Evolutionary conservation across 2,888 invertebrate genomes (phyloP), one percentile per base, ranked within the genome.

Genomic region (Pyrochroa serraticornis): DNA sequence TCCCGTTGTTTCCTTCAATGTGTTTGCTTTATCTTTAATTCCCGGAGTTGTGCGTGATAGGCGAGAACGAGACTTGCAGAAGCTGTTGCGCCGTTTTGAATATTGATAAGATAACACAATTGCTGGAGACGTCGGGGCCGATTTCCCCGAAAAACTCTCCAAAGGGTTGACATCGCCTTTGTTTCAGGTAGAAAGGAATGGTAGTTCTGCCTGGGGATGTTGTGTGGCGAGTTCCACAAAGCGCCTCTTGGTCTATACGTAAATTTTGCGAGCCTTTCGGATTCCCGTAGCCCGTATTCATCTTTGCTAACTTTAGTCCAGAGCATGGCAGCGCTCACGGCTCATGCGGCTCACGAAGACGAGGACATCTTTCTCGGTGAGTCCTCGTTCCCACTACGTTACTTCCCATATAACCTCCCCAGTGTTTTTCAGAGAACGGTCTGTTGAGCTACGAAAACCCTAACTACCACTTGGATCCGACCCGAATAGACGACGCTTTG

Each of bases 371-470:
- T 86, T 77, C 82, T 87, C 78, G 87, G 87, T 87, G 62, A 83
- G 83, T 78, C 44, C 37, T n/a, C 36, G 3, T 22, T 32, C 32
- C 31, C 30, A 8, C 7, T 9, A 1, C 2, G n/a, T 8, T 14
- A 22, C 7, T 42, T 42, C 34, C 35, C 36, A 13, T 6, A 10
- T 41, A 22, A 22, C 45, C 12, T 34, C 3, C 13, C 8, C 10
- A 34, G 10, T 34, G 12, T 32, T 76, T 84, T 82, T 38, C 87
- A 93, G 93, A 93, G 83, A 92, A 92, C 84, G 93, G 93, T 78
- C 87, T 92, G 65, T 84, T 93, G 76, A 93, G 93, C 72, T 94
- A 93, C 82, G 92, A 93, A 82, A 94, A 94, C 79, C 93, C 94
- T 22, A 94, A 94, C 82, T 94, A 94, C 80, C 92, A 91, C 75